A percentile compares a stretch with the other conserved stretches of the same genome.
Evolutionary conservation across 2,113 vertebrate species (phyloP).

Genomic region (Amphiprion percula): DNA sequence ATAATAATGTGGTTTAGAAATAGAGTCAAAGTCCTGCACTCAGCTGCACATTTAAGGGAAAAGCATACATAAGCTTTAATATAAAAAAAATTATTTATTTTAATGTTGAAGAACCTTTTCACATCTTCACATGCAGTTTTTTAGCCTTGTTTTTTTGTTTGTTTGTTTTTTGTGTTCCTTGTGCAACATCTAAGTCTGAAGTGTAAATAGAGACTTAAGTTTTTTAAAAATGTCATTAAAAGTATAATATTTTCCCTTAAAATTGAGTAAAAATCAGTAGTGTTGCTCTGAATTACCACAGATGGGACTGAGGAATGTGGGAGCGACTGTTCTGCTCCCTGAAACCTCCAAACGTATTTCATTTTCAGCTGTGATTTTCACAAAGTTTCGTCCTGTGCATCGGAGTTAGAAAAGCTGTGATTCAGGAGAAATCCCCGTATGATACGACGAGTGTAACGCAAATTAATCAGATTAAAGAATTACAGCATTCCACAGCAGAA

Average conservation of each 20-base stretch:
- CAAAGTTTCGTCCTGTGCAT: slow-evolving; percentile 2
- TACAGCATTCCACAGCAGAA: slow-evolving; percentile 77
- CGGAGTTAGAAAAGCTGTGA: slow-evolving; percentile 36
- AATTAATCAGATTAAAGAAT: slow-evolving; percentile 85
- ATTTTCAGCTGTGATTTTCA: background rate
- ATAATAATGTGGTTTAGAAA: too few species aligned
- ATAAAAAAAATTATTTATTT: too few species aligned
- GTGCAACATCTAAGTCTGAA: too few species aligned
- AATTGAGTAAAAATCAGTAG: background rate
- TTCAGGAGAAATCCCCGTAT: slow-evolving; percentile 57
- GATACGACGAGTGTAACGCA: slow-evolving; percentile 60
- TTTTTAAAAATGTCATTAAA: background rate
- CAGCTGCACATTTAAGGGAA: too few species aligned
- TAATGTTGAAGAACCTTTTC: too few species aligned
- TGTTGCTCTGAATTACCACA: background rate
- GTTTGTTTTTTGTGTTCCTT: too few species aligned
- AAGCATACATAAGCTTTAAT: too few species aligned
- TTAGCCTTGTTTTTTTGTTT: too few species aligned
- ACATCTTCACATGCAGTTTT: too few species aligned
- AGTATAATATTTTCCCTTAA: background rate
- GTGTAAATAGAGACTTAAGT: too few species aligned
- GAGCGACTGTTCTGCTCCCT: background rate
- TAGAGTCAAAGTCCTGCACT: too few species aligned
- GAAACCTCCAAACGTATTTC: background rate
- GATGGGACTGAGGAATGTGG: background rate